A percentile compares a stretch with the other conserved stretches of the same genome.
Evolutionary conservation across 2,888 invertebrate genomes (phyloP).

Genomic region (Synergus gifuensis): DNA sequence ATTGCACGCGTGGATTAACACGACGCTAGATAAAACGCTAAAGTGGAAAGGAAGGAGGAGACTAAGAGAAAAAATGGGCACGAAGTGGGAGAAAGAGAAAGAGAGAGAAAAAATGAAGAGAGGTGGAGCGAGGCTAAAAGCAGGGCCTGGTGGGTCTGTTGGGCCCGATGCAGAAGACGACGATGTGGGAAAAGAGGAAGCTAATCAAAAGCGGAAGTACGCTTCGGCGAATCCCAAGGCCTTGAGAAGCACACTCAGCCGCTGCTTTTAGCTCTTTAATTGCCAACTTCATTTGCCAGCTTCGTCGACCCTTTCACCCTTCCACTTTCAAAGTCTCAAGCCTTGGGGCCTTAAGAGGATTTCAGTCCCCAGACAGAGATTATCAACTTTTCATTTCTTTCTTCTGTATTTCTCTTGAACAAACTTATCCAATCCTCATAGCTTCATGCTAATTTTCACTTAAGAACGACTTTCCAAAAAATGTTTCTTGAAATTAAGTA

Average conservation of each 20-base stretch:
- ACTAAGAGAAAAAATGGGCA: conserved; percentile 46
- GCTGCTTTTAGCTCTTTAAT: conserved; percentile 73
- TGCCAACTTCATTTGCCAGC: conserved; percentile 70
- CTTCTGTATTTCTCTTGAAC: not conserved
- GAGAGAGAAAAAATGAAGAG: conserved; percentile 26
- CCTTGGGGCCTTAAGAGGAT: conserved; percentile 1
- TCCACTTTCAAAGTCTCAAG: not conserved
- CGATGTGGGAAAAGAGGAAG: conserved; percentile 78
- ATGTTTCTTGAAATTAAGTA: too few relatives aligned
- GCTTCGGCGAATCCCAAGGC: conserved; percentile 72
- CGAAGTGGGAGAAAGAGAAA: conserved; percentile 44
- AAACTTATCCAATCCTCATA: not conserved
- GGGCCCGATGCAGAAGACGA: conserved; percentile 60
- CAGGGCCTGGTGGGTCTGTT: conserved; percentile 11
- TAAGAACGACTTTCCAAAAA: not conserved
- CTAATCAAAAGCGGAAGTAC: conserved; percentile 77
- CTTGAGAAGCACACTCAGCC: conserved; percentile 69
- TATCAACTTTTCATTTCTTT: not conserved
- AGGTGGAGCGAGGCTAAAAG: conserved; percentile 24
- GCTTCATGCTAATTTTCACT: not conserved
- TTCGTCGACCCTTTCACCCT: conserved; percentile 49
- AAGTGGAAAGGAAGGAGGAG: conserved; percentile 53
- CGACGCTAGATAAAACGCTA: conserved; percentile 52
- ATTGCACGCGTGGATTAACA: conserved; percentile 70
- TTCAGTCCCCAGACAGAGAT: not conserved